phyloP scores from a whole-genome alignment of 30 jellyfish, hydroid and myxozoan species.

The Aurelia aurita region DNA sequence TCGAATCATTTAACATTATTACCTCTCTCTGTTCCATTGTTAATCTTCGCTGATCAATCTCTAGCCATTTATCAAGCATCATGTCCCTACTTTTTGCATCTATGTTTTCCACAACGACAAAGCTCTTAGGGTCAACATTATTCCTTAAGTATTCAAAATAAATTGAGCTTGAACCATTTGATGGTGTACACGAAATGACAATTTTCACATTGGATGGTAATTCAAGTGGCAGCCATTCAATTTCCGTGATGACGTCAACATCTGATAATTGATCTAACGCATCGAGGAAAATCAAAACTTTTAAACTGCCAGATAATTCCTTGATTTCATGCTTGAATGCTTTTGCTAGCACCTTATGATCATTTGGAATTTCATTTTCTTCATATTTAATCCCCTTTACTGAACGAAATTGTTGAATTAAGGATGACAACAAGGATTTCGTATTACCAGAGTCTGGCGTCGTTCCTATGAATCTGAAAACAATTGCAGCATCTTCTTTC shows the following conservation, averaged over 20 bases:
- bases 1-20: not conserved
- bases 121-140: not conserved
- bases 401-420: conserved; percentile 29
- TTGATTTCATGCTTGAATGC: not conserved
- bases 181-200: conserved; percentile 45
- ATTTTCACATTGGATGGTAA: conserved; percentile 21
- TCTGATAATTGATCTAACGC: conserved; percentile 56
- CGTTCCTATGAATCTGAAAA: conserved; percentile 44
- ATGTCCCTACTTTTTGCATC: not conserved
- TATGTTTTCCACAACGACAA: conserved; percentile 1
- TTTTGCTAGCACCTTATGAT: not conserved
- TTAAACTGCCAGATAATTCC: not conserved
- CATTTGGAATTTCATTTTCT: not conserved
- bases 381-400: not conserved
- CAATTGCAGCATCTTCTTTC: not conserved
- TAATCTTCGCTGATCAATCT: conserved; percentile 7
- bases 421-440: conserved; percentile 7
- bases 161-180: not conserved
- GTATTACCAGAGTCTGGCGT: conserved; percentile 43
- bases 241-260: conserved; percentile 34
- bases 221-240: conserved; percentile 39
- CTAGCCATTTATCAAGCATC: conserved; percentile 14
- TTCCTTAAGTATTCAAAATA: conserved; percentile 35
- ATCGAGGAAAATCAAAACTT: conserved; percentile 16
- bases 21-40: conserved; percentile 30